These are phyloP conservation scores for Epistrophella euchroma DNA, from an alignment of 2,888 invertebrate species.

Conservation along the genomic window DNA sequence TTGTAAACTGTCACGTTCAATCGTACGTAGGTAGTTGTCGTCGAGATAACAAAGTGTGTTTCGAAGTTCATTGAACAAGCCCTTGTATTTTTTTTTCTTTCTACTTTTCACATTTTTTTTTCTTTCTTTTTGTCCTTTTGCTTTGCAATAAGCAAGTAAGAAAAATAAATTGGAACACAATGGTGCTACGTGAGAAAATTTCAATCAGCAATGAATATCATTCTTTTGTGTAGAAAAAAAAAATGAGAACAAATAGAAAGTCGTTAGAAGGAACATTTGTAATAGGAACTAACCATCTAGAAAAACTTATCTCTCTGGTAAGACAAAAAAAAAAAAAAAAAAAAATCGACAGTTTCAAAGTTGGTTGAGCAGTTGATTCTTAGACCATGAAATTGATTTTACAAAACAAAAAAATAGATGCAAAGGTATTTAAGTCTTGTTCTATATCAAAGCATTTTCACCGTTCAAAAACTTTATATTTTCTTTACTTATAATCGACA, in stretches of 20 bases:
- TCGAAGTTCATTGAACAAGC: slow-evolving; percentile 34
- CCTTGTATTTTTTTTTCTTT: slow-evolving; percentile 9
- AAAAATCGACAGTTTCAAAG: slow-evolving; percentile 29
- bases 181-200: slow-evolving; percentile 40
- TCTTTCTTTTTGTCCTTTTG: not conserved
- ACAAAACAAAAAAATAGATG: not conserved
- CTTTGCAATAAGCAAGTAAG: slow-evolving; percentile 4
- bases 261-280: slow-evolving; percentile 3
- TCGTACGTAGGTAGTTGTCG: slow-evolving; percentile 21
- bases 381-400: slow-evolving; percentile 37
- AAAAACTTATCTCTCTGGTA: slow-evolving; percentile 8
- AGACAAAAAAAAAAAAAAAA: not conserved
- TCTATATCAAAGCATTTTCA: not conserved
- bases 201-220: slow-evolving; percentile 34
- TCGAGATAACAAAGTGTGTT: slow-evolving; percentile 28
- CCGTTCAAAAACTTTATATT: not conserved
- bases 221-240: not conserved
- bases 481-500: not conserved
- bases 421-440: not conserved
- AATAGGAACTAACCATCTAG: slow-evolving; percentile 31
- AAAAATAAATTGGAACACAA: slow-evolving; percentile 35
- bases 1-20: slow-evolving; percentile 41
- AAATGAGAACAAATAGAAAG: not conserved
- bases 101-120: not conserved
- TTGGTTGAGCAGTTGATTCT: slow-evolving; percentile 16